Evolutionary conservation across 2,888 invertebrate species (phyloP), one percentile per base, ranked within the genome.

Genomic region (Linnaemya tessellans): DNA sequence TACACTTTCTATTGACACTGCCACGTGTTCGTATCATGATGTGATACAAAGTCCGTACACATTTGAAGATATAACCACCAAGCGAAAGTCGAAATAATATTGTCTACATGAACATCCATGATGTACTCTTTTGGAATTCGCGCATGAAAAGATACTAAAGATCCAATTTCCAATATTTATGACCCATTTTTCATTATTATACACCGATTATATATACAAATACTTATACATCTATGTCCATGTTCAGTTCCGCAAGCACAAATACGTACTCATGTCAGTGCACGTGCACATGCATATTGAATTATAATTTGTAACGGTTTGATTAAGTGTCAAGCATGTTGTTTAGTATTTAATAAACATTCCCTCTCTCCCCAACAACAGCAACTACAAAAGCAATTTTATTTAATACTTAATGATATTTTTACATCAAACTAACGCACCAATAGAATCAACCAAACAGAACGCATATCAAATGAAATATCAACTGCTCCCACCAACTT

Each of bases 291-390:
- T 20, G 10, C 64, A 74, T 43, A 85, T 70, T 79, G 82, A 75
- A 74, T 60, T 64, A 60, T 70, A 85, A 82, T 85, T 85, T 79
- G 74, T 73, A 79, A 77, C 82, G 75, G 75, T 85, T 77, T 82
- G 79, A 85, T 85, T 85, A 75, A 85, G 82, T 85, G 85, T 80
- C 79, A 82, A 58, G 64, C 68, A 78, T 62, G 46, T 64, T 71
- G 58, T 51, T 49, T 74, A 79, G 22, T 30, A 35, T 74, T 70
- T 82, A 51, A 35, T 64, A 58, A 54, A 56, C 73, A 73, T 38
- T 18, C 41, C 41, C 70, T 20, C 18, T 71, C 38, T 70, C 22
- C 62, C n/a, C 15, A 22, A 25, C 10, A 25, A 10, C 11, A 5
- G 58, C 10, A n/a, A 15, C 25, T 43, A 78, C 65, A 60, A 62